Evolutionary conservation across 2,888 invertebrate species (phyloP).

Genomic region (Perizoma flavofasciatum): DNA sequence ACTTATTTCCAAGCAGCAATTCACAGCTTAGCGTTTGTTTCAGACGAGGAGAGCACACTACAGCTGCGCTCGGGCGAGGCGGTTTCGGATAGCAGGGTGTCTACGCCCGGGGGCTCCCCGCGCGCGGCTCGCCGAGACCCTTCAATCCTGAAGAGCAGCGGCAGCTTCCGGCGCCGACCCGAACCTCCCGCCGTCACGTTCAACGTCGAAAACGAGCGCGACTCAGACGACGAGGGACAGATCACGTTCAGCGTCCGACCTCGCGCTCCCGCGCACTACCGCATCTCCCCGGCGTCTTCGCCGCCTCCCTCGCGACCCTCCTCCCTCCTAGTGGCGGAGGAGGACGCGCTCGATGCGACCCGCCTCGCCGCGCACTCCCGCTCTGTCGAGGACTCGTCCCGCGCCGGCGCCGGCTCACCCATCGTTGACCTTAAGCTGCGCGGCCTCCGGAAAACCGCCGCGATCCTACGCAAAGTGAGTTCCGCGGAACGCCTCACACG

Average conservation of each 20-base stretch:
- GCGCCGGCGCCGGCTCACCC: conserved; percentile 56
- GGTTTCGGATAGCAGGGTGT: conserved; percentile 45
- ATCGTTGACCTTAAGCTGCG: conserved; percentile 62
- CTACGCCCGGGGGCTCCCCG: conserved; percentile 54
- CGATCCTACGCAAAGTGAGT: conserved; percentile 67
- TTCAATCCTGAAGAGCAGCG: conserved; percentile 61
- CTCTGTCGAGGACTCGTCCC: conserved; percentile 71
- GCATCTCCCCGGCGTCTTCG: conserved; percentile 34
- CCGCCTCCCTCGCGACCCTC: conserved; percentile 58
- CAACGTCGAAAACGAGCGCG: conserved; percentile 76
- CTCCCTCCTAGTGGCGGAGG: conserved; percentile 58
- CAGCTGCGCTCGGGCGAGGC: conserved; percentile 44
- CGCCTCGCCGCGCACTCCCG: conserved; percentile 60
- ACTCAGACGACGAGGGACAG: conserved; percentile 70
- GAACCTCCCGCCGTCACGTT: conserved; percentile 76
- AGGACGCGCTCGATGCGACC: conserved; percentile 47
- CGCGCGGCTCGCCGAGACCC: conserved; percentile 60
- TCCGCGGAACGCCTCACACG: conserved; percentile 71
- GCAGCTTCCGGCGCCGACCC: conserved; percentile 58
- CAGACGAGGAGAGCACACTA: conserved; percentile 72
- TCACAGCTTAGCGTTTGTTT: conserved; percentile 49
- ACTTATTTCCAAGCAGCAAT: conserved; percentile 3
- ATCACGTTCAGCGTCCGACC: conserved; percentile 73
- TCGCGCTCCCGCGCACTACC: conserved; percentile 41
- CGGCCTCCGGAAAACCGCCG: conserved; percentile 64